Evolutionary conservation across 2,888 invertebrate genomes (phyloP), one percentile per base, ranked within the genome.

Genomic region (Pimpla rufipes): DNA sequence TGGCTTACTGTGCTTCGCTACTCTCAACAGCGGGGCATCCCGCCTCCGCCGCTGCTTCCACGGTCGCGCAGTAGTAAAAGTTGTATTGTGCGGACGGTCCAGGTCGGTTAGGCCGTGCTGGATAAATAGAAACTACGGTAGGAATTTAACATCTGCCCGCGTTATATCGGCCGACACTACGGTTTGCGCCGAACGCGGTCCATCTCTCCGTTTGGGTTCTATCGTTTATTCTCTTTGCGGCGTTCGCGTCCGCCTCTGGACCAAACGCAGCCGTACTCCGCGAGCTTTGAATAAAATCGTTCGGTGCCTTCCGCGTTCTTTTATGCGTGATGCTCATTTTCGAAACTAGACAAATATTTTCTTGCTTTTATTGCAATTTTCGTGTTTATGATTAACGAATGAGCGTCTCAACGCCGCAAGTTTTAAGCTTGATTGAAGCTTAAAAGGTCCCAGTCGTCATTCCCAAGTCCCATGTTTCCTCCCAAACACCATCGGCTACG

Each of bases 21-120:
- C 40, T 55, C 55, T 21, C 68, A 13, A 40, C 42, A 71, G 42
- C 40, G 7, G 16, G 5, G 40, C 40, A 57, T 40, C 21, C 71
- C 37, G 18, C 52, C 68, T 23, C 13, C 11, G 23, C 42, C 18
- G 52, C 67, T 57, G 40, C 67, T 74, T 78, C 68, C 68, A 68
- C 78, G 55, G 45, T 21, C 57, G 67, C 59, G 21, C 59, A 73
- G 77, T 77, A 52, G 73, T 73, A 45, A 66, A 81, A 55, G 67
- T 50, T 47, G 66, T 73, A 47, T 37, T 37, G 45, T 45, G 55
- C 66, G 16, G 50, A 67, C 77, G 47, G 40, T 45, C n/a, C 57
- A 52, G 35, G 23, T 29, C 45, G 11, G 16, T 13, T 40, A 18
- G 52, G 52, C 57, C n/a, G 70, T 29, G 45, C 57, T 45, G 21